Evolutionary conservation across 2,113 vertebrate species (phyloP).

Genomic region (Clarias macrocephalus): DNA sequence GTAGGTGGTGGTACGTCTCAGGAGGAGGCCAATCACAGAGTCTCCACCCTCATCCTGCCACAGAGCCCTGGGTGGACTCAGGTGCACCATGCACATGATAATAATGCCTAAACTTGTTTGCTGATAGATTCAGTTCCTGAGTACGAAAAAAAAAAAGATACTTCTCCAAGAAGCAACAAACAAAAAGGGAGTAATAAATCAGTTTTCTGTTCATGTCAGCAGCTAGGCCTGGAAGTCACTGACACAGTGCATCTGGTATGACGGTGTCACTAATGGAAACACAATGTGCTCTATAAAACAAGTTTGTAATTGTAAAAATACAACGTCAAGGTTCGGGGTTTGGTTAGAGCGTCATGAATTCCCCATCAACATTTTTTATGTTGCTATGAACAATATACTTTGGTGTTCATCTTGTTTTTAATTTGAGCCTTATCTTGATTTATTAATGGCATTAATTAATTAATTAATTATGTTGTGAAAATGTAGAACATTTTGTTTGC

Average conservation of each 20-base stretch:
- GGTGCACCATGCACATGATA: slow-evolving; percentile 71
- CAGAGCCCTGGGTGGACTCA: slow-evolving; percentile 72
- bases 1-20: slow-evolving; percentile 70
- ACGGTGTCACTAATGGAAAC: background rate
- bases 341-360: background rate
- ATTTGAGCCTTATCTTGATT: background rate
- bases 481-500: too few relatives aligned
- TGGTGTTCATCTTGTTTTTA: background rate
- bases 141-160: slow-evolving; percentile 10
- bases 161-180: slow-evolving; percentile 7
- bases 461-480: too few relatives aligned
- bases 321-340: background rate
- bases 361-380: background rate
- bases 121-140: slow-evolving; percentile 27
- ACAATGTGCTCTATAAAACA: background rate
- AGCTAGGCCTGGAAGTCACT: background rate
- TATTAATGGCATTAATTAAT: too few relatives aligned
- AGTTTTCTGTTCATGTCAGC: background rate
- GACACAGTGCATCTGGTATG: background rate
- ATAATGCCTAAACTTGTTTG: slow-evolving; percentile 62
- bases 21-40: slow-evolving; percentile 73
- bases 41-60: slow-evolving; percentile 67
- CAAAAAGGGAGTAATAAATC: background rate
- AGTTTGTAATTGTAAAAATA: background rate
- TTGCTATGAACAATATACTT: background rate